These are phyloP conservation scores for Sphaeridia pumilis DNA, from an alignment of 2,888 invertebrate species.

Conservation along the genomic window DNA sequence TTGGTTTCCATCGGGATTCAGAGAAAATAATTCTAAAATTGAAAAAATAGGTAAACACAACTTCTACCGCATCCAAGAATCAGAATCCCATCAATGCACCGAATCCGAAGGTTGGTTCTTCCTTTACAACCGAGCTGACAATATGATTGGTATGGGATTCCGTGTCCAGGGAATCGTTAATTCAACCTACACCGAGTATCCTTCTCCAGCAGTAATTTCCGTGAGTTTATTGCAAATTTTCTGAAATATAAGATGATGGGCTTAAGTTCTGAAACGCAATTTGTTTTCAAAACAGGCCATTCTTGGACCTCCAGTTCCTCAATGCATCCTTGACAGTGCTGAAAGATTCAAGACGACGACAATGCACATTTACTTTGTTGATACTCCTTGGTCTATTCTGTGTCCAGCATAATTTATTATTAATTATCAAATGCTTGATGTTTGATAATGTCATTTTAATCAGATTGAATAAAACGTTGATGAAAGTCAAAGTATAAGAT, in stretches of 20 bases:
- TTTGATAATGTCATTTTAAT: too few species aligned
- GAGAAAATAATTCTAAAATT: too few species aligned
- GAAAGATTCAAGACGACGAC: slow-evolving; percentile 18
- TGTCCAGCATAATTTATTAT: too few species aligned
- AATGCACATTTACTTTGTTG: slow-evolving; percentile 25
- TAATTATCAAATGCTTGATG: slow-evolving; percentile 1
- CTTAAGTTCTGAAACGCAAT: too few species aligned
- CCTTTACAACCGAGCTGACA: slow-evolving; percentile 20
- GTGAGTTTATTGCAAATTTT: too few species aligned
- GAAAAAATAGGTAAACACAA: slow-evolving; percentile 15
- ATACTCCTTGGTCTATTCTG: slow-evolving; percentile 13
- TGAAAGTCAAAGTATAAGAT: too few species aligned
- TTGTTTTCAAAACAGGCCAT: too few species aligned
- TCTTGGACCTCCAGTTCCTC: slow-evolving; percentile 19
- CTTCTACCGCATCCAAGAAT: slow-evolving; percentile 18
- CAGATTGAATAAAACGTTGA: too few species aligned
- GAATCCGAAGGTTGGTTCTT: slow-evolving; percentile 21
- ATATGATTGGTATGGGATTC: slow-evolving; percentile 28
- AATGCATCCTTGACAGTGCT: slow-evolving; percentile 13
- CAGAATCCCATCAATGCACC: slow-evolving; percentile 17
- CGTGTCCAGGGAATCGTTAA: slow-evolving; percentile 18
- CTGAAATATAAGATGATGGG: too few species aligned
- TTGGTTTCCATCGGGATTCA: too few species aligned
- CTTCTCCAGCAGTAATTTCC: slow-evolving; percentile 19
- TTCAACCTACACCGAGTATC: slow-evolving; percentile 22